These are phyloP conservation scores for Phorcus lineatus DNA, from an alignment of 2,888 invertebrate genomes.

Conservation along the genomic window DNA sequence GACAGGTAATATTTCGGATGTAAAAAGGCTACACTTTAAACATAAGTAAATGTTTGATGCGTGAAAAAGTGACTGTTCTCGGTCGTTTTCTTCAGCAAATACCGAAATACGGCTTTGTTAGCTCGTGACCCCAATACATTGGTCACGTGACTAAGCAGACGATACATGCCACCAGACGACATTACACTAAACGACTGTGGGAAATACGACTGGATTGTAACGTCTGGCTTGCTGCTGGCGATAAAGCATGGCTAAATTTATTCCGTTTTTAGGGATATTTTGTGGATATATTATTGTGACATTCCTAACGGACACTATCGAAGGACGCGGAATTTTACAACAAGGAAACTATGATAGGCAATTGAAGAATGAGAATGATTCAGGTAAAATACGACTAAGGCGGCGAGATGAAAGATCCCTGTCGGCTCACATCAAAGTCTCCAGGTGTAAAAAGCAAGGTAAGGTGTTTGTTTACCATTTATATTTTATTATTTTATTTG, in stretches of 20 bases:
- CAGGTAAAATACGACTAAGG: neutral
- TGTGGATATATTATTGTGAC: neutral
- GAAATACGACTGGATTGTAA: neutral
- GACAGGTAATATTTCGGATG: no score
- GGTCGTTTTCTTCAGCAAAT: neutral
- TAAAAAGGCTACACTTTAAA: no score
- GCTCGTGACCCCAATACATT: constrained; percentile 9
- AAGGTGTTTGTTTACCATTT: no score
- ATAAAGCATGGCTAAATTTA: neutral
- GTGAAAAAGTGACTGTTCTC: neutral
- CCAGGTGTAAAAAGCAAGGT: no score
- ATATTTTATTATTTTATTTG: no score
- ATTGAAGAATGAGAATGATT: neutral
- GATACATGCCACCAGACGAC: constrained; percentile 7
- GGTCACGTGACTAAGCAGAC: constrained; percentile 4
- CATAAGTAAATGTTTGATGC: neutral
- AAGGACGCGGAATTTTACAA: neutral
- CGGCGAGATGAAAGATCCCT: no score
- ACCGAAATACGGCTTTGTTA: constrained; percentile 15
- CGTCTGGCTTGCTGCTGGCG: neutral
- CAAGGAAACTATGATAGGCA: neutral
- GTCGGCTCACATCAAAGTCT: no score
- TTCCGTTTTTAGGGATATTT: neutral
- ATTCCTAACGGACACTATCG: neutral
- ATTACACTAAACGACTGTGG: neutral